These are phyloP conservation scores for Myrmecophaga tridactyla DNA, from an alignment of 2,113 vertebrate species.

Conservation along the genomic window DNA sequence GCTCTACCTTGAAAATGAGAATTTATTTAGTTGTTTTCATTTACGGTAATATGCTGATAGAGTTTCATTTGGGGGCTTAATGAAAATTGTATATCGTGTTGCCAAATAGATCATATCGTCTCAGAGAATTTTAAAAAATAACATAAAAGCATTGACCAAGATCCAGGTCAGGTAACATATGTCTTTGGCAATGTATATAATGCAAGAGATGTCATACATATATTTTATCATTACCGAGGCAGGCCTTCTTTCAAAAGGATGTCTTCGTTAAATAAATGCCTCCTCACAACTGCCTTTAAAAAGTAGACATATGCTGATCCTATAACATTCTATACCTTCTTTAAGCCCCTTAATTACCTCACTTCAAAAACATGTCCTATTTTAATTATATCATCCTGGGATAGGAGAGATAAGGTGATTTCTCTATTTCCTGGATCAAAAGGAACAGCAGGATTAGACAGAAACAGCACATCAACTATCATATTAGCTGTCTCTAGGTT, in stretches of 20 bases:
- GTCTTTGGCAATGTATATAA: background rate
- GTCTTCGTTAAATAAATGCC: constrained; percentile 66
- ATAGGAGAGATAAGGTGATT: constrained; percentile 82
- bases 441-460: constrained; percentile 57
- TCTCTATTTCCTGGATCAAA: constrained; percentile 77
- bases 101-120: background rate
- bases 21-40: background rate
- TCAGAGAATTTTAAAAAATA: background rate
- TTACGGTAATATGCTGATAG: background rate
- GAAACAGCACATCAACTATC: constrained; percentile 66
- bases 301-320: constrained; percentile 62
- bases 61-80: background rate
- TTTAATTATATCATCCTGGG: constrained; percentile 68
- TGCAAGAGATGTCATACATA: background rate
- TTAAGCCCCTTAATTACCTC: constrained; percentile 76
- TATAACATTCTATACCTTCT: constrained; percentile 50
- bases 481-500: constrained; percentile 36
- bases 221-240: background rate
- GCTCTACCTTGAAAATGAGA: constrained; percentile 30
- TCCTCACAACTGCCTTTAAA: constrained; percentile 56
- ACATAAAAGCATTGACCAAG: background rate
- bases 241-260: constrained; percentile 52
- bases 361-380: constrained; percentile 76
- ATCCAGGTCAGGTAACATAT: background rate
- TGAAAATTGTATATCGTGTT: constrained; percentile 25